phyloP scores from a whole-genome alignment of 2,113 vertebrate genomes.

The Setophaga petechia region DNA sequence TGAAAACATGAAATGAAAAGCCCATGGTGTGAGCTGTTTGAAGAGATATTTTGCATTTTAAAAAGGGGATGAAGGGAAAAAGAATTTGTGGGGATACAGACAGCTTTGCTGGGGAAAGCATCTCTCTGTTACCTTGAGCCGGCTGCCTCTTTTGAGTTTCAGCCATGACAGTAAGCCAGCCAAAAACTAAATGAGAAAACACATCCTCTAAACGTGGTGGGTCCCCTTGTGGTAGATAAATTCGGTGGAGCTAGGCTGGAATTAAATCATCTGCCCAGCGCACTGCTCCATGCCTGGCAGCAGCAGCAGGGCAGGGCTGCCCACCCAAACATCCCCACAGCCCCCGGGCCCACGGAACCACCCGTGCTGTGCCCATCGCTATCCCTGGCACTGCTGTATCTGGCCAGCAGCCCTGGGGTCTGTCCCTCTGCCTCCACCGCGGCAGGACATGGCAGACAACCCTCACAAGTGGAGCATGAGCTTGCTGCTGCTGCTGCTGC shows the following conservation, averaged over 20 bases:
- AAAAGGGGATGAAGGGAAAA: not conserved
- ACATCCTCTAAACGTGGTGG: not conserved
- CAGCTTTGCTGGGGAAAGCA: not conserved
- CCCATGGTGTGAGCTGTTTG: not conserved
- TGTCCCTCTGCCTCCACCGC: not conserved
- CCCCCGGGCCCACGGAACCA: not conserved
- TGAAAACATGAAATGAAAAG: not conserved
- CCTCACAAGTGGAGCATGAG: not conserved
- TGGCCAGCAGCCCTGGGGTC: not conserved
- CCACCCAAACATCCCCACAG: not conserved
- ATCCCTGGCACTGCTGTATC: not conserved
- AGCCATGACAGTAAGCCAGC: conserved; percentile 6
- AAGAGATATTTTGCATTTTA: not conserved
- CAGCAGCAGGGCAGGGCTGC: not conserved
- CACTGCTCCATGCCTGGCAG: not conserved
- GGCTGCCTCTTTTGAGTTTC: not conserved
- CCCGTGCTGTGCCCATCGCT: not conserved
- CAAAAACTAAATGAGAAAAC: not conserved
- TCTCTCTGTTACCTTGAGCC: not conserved
- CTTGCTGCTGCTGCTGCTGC: not conserved
- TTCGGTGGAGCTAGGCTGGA: not conserved
- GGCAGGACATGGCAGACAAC: not conserved
- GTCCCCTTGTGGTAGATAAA: conserved; percentile 28
- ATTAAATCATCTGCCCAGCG: not conserved
- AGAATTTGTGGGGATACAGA: not conserved